A percentile compares a stretch with the other conserved stretches of the same genome.
phyloP scores from a whole-genome alignment of 2,113 vertebrate genomes.

The Mellivora capensis region DNA sequence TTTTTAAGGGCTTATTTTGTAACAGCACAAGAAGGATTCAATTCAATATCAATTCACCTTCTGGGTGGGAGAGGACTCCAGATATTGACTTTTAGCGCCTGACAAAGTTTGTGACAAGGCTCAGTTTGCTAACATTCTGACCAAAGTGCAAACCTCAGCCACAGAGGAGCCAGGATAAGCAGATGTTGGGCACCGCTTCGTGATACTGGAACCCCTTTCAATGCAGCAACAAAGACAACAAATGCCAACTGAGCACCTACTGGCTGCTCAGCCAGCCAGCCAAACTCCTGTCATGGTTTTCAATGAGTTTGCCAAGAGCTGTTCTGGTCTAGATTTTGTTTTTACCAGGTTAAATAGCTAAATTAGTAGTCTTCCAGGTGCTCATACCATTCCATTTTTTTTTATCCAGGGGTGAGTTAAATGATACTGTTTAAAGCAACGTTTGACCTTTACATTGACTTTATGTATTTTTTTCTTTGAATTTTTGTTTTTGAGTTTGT shows the following conservation, averaged over 20 bases:
- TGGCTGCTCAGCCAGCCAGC: not conserved
- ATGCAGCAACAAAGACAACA: not conserved
- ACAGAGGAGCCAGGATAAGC: accelerated
- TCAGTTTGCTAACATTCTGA: constrained; percentile 42
- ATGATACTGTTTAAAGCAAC: not conserved
- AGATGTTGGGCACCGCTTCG: not conserved
- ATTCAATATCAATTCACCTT: constrained; percentile 78
- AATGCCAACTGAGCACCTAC: accelerated
- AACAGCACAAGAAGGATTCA: constrained; percentile 66
- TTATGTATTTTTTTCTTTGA: not conserved
- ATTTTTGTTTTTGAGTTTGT: not conserved
- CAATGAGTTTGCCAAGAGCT: not conserved
- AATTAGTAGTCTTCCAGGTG: not conserved
- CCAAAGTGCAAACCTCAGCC: not conserved
- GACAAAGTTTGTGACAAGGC: constrained; percentile 61
- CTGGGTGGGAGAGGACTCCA: constrained; percentile 63
- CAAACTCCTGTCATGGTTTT: not conserved
- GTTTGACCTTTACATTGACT: not conserved
- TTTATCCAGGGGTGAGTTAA: not conserved
- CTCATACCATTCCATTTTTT: not conserved
- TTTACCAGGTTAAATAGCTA: not conserved
- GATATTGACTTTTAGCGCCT: constrained; percentile 45
- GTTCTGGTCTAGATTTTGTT: not conserved
- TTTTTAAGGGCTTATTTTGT: constrained; percentile 78
- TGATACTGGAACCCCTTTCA: not conserved